Evolutionary conservation across 64 coral and sea anemone species (phyloP).

Genomic region (Acropora tenuis): DNA sequence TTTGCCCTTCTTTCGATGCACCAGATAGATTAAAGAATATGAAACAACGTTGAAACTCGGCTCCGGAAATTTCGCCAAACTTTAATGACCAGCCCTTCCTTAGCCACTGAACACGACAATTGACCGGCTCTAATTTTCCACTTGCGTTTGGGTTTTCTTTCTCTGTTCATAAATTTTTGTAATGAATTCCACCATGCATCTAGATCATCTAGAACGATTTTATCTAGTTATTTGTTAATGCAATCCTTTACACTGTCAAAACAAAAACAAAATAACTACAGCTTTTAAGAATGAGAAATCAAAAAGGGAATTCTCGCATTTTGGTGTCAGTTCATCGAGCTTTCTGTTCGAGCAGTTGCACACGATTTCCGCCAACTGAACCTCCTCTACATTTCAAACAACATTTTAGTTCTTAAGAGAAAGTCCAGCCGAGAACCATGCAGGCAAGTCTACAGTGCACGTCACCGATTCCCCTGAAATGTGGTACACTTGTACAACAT

Average conservation of each 20-base stretch:
- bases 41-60: conserved; percentile 57
- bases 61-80: conserved; percentile 24
- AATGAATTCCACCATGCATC: conserved; percentile 50
- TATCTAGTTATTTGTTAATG: conserved; percentile 46
- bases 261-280: too few relatives aligned
- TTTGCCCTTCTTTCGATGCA: conserved; percentile 9
- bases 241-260: conserved; percentile 56
- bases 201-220: conserved; percentile 35
- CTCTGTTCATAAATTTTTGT: neutral
- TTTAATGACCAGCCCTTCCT: conserved; percentile 38
- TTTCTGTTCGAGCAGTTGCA: conserved; percentile 61
- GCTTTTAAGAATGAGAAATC: too few relatives aligned
- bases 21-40: conserved; percentile 60
- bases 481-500: too few relatives aligned
- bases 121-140: neutral
- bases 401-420: conserved; percentile 46
- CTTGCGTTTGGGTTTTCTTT: conserved; percentile 8
- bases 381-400: conserved; percentile 63
- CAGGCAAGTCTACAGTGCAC: too few relatives aligned
- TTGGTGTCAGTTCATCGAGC: too few relatives aligned
- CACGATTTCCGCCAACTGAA: conserved; percentile 42
- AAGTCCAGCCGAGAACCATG: too few relatives aligned
- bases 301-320: neutral
- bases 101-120: conserved; percentile 31
- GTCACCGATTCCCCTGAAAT: too few relatives aligned